These are phyloP conservation scores for Pangasius djambal DNA, from an alignment of 2,797 vertebrate species.

Conservation along the genomic window DNA sequence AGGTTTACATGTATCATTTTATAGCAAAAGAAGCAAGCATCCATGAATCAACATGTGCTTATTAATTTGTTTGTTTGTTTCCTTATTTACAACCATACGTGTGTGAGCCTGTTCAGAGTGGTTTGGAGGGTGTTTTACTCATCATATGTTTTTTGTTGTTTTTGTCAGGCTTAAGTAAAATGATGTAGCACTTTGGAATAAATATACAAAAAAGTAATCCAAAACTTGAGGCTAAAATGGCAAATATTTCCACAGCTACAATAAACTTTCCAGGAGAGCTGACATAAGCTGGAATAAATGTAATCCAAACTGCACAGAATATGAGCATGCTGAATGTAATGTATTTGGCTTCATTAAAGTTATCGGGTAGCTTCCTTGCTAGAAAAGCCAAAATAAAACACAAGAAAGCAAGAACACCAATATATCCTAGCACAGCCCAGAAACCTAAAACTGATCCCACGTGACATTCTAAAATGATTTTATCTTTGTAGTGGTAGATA, in stretches of 20 bases:
- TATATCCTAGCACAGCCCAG: slow-evolving; percentile 76
- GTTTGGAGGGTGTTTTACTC: slow-evolving; percentile 62
- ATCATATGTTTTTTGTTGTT: slow-evolving; percentile 76
- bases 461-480: slow-evolving; percentile 74
- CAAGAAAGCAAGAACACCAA: slow-evolving; percentile 71
- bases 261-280: slow-evolving; percentile 80
- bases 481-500: slow-evolving; percentile 67
- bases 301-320: slow-evolving; percentile 77
- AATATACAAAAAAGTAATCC: slow-evolving; percentile 77
- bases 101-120: neutral
- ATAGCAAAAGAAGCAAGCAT: neutral
- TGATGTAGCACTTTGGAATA: slow-evolving; percentile 76
- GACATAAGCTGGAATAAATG: slow-evolving; percentile 78
- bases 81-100: neutral
- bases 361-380: slow-evolving; percentile 73
- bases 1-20: neutral
- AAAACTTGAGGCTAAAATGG: slow-evolving; percentile 77
- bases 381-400: slow-evolving; percentile 77
- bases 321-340: slow-evolving; percentile 80
- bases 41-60: neutral
- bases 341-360: slow-evolving; percentile 77
- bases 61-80: neutral
- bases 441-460: slow-evolving; percentile 72
- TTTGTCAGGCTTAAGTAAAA: slow-evolving; percentile 74
- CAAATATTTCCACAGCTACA: slow-evolving; percentile 80